Evolutionary conservation across 2,888 invertebrate species (phyloP).

Genomic region (Perithous albicinctus): DNA sequence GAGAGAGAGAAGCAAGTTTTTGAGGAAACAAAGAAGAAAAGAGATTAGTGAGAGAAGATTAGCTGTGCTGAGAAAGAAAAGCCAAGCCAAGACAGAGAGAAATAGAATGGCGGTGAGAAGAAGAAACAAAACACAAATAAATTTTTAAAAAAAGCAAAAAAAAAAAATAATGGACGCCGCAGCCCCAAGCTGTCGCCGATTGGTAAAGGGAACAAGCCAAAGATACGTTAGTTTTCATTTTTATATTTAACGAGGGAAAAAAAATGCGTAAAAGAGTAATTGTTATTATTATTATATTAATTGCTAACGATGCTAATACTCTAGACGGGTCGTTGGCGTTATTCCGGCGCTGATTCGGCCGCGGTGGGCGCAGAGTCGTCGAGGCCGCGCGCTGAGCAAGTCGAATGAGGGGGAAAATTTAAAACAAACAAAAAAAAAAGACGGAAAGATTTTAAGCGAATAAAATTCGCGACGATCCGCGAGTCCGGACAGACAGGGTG

Average conservation of each 20-base stretch:
- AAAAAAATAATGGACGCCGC: conserved; percentile 79
- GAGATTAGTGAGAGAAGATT: conserved; percentile 41
- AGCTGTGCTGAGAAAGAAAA: conserved; percentile 15
- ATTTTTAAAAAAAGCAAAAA: conserved; percentile 72
- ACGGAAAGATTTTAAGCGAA: conserved; percentile 54
- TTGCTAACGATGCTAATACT: conserved; percentile 76
- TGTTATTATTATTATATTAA: conserved; percentile 77
- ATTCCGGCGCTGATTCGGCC: conserved; percentile 66
- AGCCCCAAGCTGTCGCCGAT: conserved; percentile 85
- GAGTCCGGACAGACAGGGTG: conserved; percentile 70
- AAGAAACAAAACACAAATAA: conserved; percentile 76
- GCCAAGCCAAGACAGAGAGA: conserved; percentile 75
- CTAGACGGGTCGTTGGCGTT: conserved; percentile 77
- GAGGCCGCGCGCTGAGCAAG: neutral
- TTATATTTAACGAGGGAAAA: conserved; percentile 83
- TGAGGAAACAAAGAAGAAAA: conserved; percentile 31
- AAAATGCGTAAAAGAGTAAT: conserved; percentile 70
- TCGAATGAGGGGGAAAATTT: conserved; percentile 16
- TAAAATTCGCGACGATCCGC: conserved; percentile 56
- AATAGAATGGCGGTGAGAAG: conserved; percentile 63
- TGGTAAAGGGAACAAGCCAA: conserved; percentile 94
- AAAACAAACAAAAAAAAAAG: conserved; percentile 9
- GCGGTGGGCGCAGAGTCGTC: conserved; percentile 45
- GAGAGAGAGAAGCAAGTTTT: conserved; percentile 1
- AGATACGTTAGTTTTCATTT: conserved; percentile 91